Base-by-base conservation (phyloP, 1,140 invertebrate species). In the Rhynchophorus ferrugineus region DNA sequence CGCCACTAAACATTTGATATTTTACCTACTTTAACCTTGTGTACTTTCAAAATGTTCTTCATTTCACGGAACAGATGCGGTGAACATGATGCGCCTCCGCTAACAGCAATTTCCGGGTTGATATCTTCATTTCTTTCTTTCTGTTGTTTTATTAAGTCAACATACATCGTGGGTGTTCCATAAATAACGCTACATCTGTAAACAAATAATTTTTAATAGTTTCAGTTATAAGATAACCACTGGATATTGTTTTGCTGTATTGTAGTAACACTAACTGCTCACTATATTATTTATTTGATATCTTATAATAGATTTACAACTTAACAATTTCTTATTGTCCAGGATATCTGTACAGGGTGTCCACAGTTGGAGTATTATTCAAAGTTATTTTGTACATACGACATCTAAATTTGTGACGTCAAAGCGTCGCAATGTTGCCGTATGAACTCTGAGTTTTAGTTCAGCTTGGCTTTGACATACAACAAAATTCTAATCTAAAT, bases 91-190 rank as follows among this genome's bases (percentile, higher is more conserved):
- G 91, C 80, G 5, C 90, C 91, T 9, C 85, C 89, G 0, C 80
- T 81, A 0, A 89, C 58, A 8, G 82, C 87, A 37, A 80, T 73
- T 44, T 77, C 68, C 0, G 61, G 68, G 1, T 69, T 67, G 0
- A 78, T 66, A 1, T 76, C 67, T 3, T 74, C 63, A 1, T 77
- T 70, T 38, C 61, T 64, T 19, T 73, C 68, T 44, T 74, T 71
- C 33, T 77, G 70, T 38, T 76, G 69, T 0, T 72, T 69, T 3
- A 92, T 61, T 46, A 91, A 75, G 68, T 97, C 91, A 45, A 96
- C 85, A 68, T 88, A 93, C 94, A 99, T 98, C 0, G 95, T 98
- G 3, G 95, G 95, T 0, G 95, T 97, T 9, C 95, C 95, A 61
- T 87, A 89, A 11, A 90, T 69, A 3, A 87, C 66, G 2, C 82